Base-by-base conservation (phyloP, 2,888 invertebrate genomes). In the Noctua janthina region DNA sequence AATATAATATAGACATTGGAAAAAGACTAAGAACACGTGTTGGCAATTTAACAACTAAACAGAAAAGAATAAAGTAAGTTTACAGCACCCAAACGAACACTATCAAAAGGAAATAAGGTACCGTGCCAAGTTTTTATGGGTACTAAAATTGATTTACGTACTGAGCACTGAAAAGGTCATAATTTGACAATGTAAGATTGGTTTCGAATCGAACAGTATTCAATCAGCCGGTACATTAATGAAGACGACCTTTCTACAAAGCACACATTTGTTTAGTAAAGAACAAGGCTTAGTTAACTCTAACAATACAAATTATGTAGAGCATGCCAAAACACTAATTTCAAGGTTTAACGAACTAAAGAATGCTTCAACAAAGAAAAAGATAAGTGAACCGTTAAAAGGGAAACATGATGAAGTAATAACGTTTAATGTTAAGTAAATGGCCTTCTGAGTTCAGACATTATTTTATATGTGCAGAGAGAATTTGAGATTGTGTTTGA, bases 241-340 rank as follows among this genome's bases (percentile, higher is more conserved):
- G 73, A 81, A 35, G n/a, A 71, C 74, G 75, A 77, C 85, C 80
- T 87, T 89, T 82, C 73, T 64, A 43, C 77, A 72, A 76, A 81
- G 69, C 70, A 85, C 71, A 79, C 29, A 75, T 86, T 88, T 86
- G 86, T 88, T 86, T 77, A 70, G 74, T 73, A 13, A 70, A 66
- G 77, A 85, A 78, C 85, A 81, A 86, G 88, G 88, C 83, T 75
- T 70, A 70, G 29, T 39, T 43, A 78, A 54, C 59, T 76, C 86
- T 81, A 89, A 88, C 88, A 86, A 88, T 76, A 88, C 75, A 81
- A 89, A 88, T 89, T 89, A 89, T 84, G 77, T 88, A 80, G 87
- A 88, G 81, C 88, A 86, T 89, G 86, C 77, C 73, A 83, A 89
- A 88, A 80, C 78, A 86, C 74, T 56, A 78, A 88, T 77, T 86